Evolutionary conservation across 2,888 invertebrate species (phyloP), one percentile per base, ranked within the genome.

Genomic region (Volucella inflata): DNA sequence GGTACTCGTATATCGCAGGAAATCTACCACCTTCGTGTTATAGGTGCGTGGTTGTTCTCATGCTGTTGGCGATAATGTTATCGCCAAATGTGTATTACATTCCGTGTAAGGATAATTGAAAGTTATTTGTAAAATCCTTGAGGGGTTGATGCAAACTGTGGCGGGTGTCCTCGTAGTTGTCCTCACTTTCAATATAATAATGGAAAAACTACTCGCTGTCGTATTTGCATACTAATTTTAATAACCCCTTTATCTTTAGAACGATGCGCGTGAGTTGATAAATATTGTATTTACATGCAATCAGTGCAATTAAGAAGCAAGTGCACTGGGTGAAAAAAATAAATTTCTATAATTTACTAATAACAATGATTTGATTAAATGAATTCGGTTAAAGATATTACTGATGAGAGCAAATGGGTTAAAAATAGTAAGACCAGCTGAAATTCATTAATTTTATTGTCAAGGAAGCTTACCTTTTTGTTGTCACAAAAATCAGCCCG

Each of bases 31-130:
- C 30, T 21, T 74, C 53, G 53, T 64, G 53, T 55, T 30, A 46
- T 72, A 48, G 2, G 21, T 68, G 53, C 30, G 55, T 48, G 36
- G 48, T 21, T 44, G 21, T 30, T 30, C 21, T 62, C 17, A 44
- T 44, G 48, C 40, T 46, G 17, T 12, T 46, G 55, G 16, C 14
- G 36, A 40, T 17, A 62, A 62, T 53, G 38, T 62, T 74, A 80
- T 80, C 68, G 38, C 38, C 62, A 40, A 62, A 55, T 62, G 57
- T 64, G 57, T 75, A 70, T 70, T 57, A 50, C 75, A 57, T 64
- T 60, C 70, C 55, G 50, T 75, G 70, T 76, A 51, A 14, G 64
- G 53, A 70, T 80, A 80, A 80, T 81, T 81, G 75, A 76, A 81
- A 81, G 57, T 68, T 75, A 75, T 75, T 75, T 75, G 65, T 65